Conservation (phyloP, 2,797 vertebrate species). For the Zenarchopterus dispar region DNA sequence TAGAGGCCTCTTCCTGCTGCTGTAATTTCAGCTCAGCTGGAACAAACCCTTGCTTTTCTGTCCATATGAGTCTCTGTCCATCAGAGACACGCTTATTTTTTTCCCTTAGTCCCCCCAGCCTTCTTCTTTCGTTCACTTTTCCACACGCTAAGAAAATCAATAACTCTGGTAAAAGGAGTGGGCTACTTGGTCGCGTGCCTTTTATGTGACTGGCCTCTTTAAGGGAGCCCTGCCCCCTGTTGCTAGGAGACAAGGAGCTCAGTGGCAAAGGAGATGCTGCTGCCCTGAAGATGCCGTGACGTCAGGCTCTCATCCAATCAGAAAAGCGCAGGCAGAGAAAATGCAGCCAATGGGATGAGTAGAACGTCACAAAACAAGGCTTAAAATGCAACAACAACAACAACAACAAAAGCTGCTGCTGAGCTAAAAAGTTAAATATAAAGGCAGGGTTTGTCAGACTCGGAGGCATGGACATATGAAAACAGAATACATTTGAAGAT, state of each 20-base stretch:
- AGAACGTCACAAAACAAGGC: not conserved
- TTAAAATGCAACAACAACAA: not conserved
- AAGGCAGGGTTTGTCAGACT: not conserved
- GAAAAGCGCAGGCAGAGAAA: constrained; percentile 20
- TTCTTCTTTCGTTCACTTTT: constrained; percentile 15
- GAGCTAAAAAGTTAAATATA: not conserved
- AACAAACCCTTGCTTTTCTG: too few relatives aligned
- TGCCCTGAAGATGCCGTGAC: constrained; percentile 53
- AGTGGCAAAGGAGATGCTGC: constrained; percentile 58
- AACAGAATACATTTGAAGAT: too few relatives aligned
- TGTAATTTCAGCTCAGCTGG: too few relatives aligned
- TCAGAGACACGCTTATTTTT: not conserved
- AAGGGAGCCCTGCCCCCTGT: constrained; percentile 69
- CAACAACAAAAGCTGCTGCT: not conserved
- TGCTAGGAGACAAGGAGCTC: constrained; percentile 77
- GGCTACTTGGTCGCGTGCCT: constrained; percentile 5
- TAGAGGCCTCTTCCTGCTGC: constrained; percentile 79
- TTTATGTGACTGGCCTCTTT: constrained; percentile 63
- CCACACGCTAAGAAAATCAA: constrained; percentile 26
- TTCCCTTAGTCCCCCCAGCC: not conserved
- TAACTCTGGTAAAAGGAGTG: constrained; percentile 19
- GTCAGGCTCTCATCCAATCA: constrained; percentile 57
- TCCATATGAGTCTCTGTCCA: too few relatives aligned
- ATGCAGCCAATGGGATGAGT: constrained; percentile 27
- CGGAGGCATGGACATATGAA: not conserved